Evolutionary conservation across 2,113 vertebrate species (phyloP).

Genomic region (Pandion haliaetus): DNA sequence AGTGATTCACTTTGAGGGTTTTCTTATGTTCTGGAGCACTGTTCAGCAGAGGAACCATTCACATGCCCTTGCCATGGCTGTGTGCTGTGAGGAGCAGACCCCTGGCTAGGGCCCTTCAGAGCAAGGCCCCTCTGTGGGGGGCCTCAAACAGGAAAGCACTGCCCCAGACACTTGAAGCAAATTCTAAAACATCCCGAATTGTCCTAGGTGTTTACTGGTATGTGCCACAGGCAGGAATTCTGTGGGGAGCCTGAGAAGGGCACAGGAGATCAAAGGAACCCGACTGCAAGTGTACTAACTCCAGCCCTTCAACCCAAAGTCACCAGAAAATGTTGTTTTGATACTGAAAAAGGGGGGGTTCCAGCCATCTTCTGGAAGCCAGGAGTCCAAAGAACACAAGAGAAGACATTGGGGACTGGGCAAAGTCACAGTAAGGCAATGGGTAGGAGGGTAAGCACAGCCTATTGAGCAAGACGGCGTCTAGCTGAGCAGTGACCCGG

Average conservation of each 20-base stretch:
- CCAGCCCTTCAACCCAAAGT: background rate
- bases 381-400: background rate
- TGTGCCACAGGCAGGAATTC: background rate
- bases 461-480: background rate
- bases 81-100: background rate
- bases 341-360: background rate
- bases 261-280: background rate
- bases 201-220: background rate
- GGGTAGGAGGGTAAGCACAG: background rate
- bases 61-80: background rate
- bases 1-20: background rate
- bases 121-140: background rate
- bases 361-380: background rate
- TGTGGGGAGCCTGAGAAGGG: background rate
- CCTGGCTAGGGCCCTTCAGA: background rate
- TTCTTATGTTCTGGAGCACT: background rate
- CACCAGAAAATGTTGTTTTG: background rate
- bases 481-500: background rate
- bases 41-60: background rate
- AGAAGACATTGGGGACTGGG: background rate
- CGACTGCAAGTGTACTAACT: background rate
- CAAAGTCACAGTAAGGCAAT: background rate
- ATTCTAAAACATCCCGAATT: background rate
- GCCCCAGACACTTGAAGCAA: background rate
- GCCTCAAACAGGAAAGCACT: background rate